Evolutionary conservation across 2,888 invertebrate species (phyloP).

Genomic region (Leptinotarsa peninsularis): DNA sequence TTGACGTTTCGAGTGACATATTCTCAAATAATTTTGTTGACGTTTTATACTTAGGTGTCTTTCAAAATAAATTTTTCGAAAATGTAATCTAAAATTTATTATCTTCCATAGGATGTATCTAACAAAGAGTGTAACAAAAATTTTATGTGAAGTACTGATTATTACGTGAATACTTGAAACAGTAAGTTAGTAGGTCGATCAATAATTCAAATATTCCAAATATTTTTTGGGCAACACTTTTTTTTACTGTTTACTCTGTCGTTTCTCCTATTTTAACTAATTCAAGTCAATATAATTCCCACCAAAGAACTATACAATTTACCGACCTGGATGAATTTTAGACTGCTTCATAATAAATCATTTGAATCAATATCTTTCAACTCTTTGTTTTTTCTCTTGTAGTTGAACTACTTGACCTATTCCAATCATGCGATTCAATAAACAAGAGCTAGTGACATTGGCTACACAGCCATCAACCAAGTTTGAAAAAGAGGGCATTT

Average conservation of each 20-base stretch:
- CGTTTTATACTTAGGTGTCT: slow-evolving; percentile 41
- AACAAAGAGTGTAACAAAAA: slow-evolving; percentile 33
- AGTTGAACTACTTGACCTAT: background rate
- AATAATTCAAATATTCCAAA: background rate
- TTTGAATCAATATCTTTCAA: background rate
- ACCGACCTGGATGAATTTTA: background rate
- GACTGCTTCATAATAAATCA: background rate
- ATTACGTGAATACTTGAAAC: background rate
- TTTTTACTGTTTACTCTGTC: background rate
- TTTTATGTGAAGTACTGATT: slow-evolving; percentile 26
- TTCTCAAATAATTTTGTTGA: slow-evolving; percentile 28
- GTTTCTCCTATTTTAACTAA: background rate
- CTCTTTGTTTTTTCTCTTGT: background rate
- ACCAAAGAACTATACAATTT: background rate
- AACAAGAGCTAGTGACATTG: slow-evolving; percentile 85
- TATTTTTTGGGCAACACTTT: background rate
- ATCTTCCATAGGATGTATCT: slow-evolving; percentile 19
- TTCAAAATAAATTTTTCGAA: slow-evolving; percentile 35
- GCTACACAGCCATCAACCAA: slow-evolving; percentile 88
- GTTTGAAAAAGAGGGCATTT: slow-evolving; percentile 92
- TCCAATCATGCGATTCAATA: slow-evolving; percentile 86
- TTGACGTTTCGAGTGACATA: background rate
- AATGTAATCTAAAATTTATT: background rate
- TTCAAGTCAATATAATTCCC: background rate
- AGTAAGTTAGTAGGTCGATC: slow-evolving; percentile 3